phyloP scores from a whole-genome alignment of 64 coral and sea anemone genomes.

The Montipora cactus region DNA sequence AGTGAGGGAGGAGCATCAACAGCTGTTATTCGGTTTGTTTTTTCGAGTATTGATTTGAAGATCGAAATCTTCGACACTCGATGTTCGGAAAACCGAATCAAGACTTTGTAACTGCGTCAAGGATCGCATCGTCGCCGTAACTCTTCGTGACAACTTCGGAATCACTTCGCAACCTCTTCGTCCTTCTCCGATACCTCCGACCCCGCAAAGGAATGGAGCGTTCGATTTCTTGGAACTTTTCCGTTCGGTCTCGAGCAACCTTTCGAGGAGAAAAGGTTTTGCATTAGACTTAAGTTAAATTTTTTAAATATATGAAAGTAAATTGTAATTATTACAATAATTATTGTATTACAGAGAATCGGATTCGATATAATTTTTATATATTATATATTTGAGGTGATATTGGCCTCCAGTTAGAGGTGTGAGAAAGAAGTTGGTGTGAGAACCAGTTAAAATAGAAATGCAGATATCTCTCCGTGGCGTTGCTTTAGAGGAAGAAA shows the following conservation, averaged over 20 bases:
- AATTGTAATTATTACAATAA: not conserved
- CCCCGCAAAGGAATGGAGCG: no score
- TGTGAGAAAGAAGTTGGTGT: not conserved
- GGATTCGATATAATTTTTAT: constrained; percentile 20
- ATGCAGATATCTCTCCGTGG: not conserved
- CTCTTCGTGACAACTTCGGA: not conserved
- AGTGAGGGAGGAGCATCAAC: constrained; percentile 10
- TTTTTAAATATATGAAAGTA: not conserved
- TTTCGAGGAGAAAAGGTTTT: not conserved
- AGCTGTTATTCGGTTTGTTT: not conserved
- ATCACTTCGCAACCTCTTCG: not conserved
- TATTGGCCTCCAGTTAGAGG: not conserved
- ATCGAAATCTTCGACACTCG: not conserved
- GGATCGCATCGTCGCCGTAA: not conserved
- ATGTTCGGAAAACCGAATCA: not conserved
- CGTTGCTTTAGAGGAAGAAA: no score
- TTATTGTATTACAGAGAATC: not conserved
- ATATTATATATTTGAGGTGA: constrained; percentile 8
- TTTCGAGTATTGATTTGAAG: not conserved
- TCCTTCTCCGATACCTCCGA: not conserved
- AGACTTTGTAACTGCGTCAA: not conserved
- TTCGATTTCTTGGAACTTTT: no score
- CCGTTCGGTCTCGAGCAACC: no score
- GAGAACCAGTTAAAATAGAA: not conserved
- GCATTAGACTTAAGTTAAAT: not conserved